Evolutionary conservation across 2,113 vertebrate genomes (phyloP).

Genomic region (mouse (Mus musculus)): DNA sequence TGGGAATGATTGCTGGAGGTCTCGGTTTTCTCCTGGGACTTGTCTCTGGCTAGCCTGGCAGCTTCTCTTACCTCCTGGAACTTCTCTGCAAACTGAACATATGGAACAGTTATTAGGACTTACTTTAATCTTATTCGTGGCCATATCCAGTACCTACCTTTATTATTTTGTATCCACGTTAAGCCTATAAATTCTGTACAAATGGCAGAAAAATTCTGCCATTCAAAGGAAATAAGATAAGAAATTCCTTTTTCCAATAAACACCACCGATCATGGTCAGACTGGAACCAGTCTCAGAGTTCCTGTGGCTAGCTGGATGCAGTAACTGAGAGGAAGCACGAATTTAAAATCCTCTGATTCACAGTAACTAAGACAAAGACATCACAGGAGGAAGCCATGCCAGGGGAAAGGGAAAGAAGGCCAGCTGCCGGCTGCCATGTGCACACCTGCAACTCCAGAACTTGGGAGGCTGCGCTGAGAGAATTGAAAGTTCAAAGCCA

Average conservation of each 20-base stretch:
- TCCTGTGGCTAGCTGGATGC: background rate
- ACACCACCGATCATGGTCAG: background rate
- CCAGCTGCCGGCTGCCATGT: background rate
- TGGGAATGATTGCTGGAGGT: slow-evolving; percentile 95
- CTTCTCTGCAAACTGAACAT: slow-evolving; percentile 97
- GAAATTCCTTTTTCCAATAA: background rate
- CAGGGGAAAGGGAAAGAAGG: background rate
- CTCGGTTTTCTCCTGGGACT: slow-evolving; percentile 96
- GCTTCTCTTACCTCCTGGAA: slow-evolving; percentile 98
- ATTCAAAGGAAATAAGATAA: slow-evolving; percentile 3
- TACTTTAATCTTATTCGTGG: background rate
- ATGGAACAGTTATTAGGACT: slow-evolving; percentile 3
- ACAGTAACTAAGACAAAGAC: background rate
- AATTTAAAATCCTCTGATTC: background rate
- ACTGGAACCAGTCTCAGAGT: background rate
- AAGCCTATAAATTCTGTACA: background rate
- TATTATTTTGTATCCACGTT: background rate
- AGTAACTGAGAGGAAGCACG: background rate
- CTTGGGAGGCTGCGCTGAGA: background rate
- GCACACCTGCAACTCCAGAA: background rate
- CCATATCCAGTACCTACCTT: background rate
- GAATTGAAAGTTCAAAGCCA: background rate
- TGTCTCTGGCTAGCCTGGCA: slow-evolving; percentile 94
- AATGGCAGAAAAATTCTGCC: slow-evolving; percentile 7
- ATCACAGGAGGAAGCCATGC: background rate